A percentile compares a stretch with the other conserved stretches of the same genome.
phyloP scores from a whole-genome alignment of 92 coral and sea anemone genomes.

The Palythoa heliodiscus region DNA sequence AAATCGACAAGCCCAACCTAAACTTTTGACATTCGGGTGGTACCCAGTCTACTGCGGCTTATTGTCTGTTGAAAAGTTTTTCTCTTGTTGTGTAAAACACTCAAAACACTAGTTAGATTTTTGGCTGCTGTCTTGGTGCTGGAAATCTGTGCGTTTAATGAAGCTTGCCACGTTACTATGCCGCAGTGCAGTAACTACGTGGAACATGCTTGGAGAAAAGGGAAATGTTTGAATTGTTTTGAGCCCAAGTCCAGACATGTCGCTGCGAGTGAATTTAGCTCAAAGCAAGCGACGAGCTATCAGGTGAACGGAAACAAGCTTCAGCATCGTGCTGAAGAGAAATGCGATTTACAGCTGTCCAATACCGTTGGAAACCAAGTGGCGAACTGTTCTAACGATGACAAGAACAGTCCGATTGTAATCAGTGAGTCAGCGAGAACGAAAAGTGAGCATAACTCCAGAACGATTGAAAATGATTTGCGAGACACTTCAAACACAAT shows the following conservation, averaged over 20 bases:
- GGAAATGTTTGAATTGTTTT: constrained; percentile 90
- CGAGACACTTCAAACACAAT: constrained; percentile 23
- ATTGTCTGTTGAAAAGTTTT: not conserved
- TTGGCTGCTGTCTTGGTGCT: not conserved
- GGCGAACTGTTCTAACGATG: constrained; percentile 6
- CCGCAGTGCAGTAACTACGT: constrained; percentile 82
- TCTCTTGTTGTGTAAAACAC: not conserved
- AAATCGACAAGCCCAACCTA: not conserved
- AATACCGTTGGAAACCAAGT: not conserved
- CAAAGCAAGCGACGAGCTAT: constrained; percentile 13
- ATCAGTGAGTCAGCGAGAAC: constrained; percentile 9
- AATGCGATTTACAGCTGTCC: constrained; percentile 19
- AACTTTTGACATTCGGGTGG: constrained; percentile 11
- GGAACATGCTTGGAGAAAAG: constrained; percentile 87
- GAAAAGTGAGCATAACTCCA: not conserved
- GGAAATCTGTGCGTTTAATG: constrained; percentile 22
- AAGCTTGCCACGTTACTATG: constrained; percentile 53
- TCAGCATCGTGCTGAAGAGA: constrained; percentile 36
- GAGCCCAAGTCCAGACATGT: constrained; percentile 64
- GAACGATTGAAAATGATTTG: constrained; percentile 8
- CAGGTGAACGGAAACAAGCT: constrained; percentile 31
- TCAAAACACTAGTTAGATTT: not conserved
- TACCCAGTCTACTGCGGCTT: constrained; percentile 26
- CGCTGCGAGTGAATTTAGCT: constrained; percentile 13
- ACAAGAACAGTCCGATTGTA: constrained; percentile 10